These are phyloP conservation scores for Meta bourneti DNA, from an alignment of 2,888 invertebrate species.

Conservation along the genomic window DNA sequence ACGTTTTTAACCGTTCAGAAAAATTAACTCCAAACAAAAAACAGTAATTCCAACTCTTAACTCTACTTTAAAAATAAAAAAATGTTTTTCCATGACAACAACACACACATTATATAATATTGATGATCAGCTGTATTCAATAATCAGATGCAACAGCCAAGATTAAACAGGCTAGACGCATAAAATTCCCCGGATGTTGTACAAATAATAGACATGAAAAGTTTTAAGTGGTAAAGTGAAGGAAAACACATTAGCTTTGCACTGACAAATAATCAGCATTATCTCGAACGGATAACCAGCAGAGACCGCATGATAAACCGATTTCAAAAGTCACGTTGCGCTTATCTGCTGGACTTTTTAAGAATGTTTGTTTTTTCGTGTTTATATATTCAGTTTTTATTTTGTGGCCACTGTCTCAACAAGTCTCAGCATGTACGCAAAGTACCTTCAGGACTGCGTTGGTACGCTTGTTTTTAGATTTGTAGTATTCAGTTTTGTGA, in stretches of 20 bases:
- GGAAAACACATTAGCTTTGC: neutral
- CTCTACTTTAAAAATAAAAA: neutral
- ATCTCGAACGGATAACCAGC: neutral
- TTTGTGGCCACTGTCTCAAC: neutral
- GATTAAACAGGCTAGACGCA: neutral
- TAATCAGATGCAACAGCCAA: neutral
- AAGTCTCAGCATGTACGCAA: neutral
- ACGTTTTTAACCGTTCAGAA: too few relatives aligned
- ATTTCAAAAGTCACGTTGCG: neutral
- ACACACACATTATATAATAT: neutral
- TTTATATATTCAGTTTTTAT: neutral
- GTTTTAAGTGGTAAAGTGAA: neutral
- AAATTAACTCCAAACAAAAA: too few relatives aligned
- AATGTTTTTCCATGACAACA: neutral
- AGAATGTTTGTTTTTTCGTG: neutral
- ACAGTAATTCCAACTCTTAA: neutral
- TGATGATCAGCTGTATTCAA: neutral
- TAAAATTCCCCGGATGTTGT: neutral
- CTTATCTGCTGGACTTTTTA: neutral
- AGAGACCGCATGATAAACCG: neutral
- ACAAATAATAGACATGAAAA: neutral
- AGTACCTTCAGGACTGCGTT: neutral
- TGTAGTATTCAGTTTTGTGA: too few relatives aligned
- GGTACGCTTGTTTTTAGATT: too few relatives aligned
- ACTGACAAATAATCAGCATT: neutral